Evolutionary conservation across 2,888 invertebrate species (phyloP).

Genomic region (Tinea semifulvella): DNA sequence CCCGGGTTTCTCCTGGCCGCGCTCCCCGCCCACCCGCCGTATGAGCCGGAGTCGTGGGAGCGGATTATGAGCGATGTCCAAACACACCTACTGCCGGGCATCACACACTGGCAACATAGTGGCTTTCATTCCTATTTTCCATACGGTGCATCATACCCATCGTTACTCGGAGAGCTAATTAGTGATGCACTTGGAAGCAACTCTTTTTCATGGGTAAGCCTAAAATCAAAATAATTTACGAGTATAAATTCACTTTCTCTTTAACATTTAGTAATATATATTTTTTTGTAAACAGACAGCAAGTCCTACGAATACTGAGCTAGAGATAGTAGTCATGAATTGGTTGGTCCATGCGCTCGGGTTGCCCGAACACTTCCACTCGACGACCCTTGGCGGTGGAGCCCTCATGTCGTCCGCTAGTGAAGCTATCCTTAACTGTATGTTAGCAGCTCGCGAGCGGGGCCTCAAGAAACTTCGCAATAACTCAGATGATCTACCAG

Average conservation of each 20-base stretch:
- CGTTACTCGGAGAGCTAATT: slow-evolving; percentile 90
- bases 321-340: slow-evolving; percentile 84
- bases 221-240: no score
- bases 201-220: slow-evolving; percentile 92
- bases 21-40: slow-evolving; percentile 75
- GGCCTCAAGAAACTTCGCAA: slow-evolving; percentile 74
- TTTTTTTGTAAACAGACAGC: slow-evolving; percentile 69
- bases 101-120: slow-evolving; percentile 94
- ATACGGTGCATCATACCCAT: slow-evolving; percentile 90
- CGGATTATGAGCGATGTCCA: slow-evolving; percentile 81
- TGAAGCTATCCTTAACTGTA: slow-evolving; percentile 80
- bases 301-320: slow-evolving; percentile 86
- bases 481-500: slow-evolving; percentile 52
- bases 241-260: no score
- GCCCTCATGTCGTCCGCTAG: slow-evolving; percentile 86
- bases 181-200: slow-evolving; percentile 89
- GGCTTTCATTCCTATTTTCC: slow-evolving; percentile 95
- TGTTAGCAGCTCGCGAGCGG: slow-evolving; percentile 78
- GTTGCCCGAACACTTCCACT: slow-evolving; percentile 74
- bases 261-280: no score
- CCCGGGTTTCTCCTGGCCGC: slow-evolving; percentile 79
- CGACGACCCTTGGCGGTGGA: slow-evolving; percentile 72
- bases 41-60: slow-evolving; percentile 77
- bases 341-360: slow-evolving; percentile 83
- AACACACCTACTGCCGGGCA: slow-evolving; percentile 80